phyloP scores from a whole-genome alignment of 1,140 invertebrate species.

The Zaprionus africanus region DNA sequence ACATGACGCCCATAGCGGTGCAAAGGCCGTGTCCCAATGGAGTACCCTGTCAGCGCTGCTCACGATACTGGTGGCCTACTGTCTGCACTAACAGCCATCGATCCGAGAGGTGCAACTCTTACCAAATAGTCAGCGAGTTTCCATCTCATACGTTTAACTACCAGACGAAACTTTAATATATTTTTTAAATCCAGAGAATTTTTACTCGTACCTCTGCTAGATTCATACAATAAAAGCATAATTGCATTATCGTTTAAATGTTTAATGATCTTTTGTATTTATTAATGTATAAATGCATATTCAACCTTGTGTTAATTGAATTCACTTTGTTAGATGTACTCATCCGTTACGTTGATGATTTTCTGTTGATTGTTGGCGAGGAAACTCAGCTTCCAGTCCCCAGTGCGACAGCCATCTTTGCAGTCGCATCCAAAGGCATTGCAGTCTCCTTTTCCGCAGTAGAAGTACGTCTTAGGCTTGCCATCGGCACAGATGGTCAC shows the following conservation, averaged over 20 bases:
- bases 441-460: background rate
- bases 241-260: background rate
- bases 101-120: background rate
- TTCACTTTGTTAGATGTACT: background rate
- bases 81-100: conserved; percentile 50
- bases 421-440: background rate
- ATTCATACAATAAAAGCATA: background rate
- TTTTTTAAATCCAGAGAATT: conserved; percentile 51
- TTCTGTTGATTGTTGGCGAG: background rate
- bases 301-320: no score
- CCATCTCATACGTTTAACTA: conserved; percentile 10
- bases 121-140: conserved; percentile 28
- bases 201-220: conserved; percentile 25
- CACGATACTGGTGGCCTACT: conserved; percentile 60
- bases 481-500: background rate
- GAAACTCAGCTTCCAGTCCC: background rate
- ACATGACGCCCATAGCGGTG: conserved; percentile 57
- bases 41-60: conserved; percentile 54
- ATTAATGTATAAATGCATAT: no score
- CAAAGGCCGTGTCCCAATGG: conserved; percentile 23
- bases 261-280: background rate
- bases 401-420: background rate
- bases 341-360: background rate
- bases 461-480: background rate
- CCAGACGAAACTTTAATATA: conserved; percentile 6